A percentile compares a stretch with the other conserved stretches of the same genome.
Evolutionary conservation across 2,797 vertebrate genomes (phyloP).

Genomic region (Salarias fasciatus): DNA sequence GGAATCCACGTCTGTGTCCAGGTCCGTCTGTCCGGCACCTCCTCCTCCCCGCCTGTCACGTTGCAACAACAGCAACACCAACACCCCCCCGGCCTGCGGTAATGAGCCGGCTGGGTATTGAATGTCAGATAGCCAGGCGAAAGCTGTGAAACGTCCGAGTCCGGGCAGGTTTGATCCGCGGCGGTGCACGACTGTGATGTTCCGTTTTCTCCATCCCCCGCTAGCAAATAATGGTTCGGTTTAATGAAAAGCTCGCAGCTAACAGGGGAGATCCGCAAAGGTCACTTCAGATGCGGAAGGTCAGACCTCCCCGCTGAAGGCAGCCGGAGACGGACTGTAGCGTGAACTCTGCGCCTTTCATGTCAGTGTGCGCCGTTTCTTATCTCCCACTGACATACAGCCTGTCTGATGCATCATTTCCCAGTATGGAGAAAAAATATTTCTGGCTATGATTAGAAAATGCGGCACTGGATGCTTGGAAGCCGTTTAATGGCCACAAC

Average conservation of each 20-base stretch:
- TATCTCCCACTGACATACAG: constrained; percentile 34
- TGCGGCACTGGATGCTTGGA: background rate
- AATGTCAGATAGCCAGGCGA: constrained; percentile 28
- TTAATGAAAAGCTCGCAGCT: background rate
- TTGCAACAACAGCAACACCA: constrained; percentile 24
- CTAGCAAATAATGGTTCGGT: background rate
- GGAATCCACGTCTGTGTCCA: too few relatives aligned
- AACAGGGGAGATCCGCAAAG: constrained; percentile 13
- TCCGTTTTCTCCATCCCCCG: background rate
- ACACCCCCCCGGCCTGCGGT: background rate
- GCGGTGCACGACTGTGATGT: background rate
- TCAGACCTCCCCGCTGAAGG: constrained; percentile 10
- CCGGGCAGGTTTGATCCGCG: constrained; percentile 5
- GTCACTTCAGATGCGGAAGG: constrained; percentile 2
- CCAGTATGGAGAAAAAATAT: constrained; percentile 2
- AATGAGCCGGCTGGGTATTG: constrained; percentile 34
- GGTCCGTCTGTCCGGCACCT: background rate
- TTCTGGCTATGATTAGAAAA: background rate
- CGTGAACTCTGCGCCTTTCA: constrained; percentile 3
- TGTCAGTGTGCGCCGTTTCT: constrained; percentile 6
- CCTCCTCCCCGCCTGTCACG: constrained; percentile 30
- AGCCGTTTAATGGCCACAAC: background rate
- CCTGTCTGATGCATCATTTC: constrained; percentile 17
- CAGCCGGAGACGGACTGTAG: constrained; percentile 3
- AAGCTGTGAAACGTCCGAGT: constrained; percentile 12